phyloP scores from a whole-genome alignment of 2,888 invertebrate species.

The Microplitis manilae region DNA sequence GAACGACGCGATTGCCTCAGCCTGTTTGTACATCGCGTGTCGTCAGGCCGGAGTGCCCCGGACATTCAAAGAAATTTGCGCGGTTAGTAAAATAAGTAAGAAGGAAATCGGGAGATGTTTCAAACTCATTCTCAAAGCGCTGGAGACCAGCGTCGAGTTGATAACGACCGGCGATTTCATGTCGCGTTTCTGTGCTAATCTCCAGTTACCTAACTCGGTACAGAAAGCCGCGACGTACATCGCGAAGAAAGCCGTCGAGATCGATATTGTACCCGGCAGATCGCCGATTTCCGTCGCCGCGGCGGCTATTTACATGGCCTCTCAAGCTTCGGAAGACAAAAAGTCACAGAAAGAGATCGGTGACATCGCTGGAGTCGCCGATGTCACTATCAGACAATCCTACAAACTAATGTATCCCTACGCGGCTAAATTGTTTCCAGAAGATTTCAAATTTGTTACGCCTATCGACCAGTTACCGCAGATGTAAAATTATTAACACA shows the following conservation, averaged over 20 bases:
- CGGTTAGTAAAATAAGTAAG: slow-evolving; percentile 98
- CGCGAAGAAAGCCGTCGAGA: slow-evolving; percentile 95
- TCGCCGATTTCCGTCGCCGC: slow-evolving; percentile 99
- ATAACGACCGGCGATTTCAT: slow-evolving; percentile 99
- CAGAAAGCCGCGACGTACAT: slow-evolving; percentile 97
- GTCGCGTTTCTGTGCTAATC: slow-evolving; percentile 98
- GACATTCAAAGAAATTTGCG: slow-evolving; percentile 99
- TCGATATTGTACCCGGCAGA: slow-evolving; percentile 97
- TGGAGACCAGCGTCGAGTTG: slow-evolving; percentile 97
- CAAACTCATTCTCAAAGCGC: slow-evolving; percentile 94
- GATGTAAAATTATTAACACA: slow-evolving; percentile 74
- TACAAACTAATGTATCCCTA: slow-evolving; percentile 98
- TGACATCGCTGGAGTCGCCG: slow-evolving; percentile 98
- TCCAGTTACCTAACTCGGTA: slow-evolving; percentile 90
- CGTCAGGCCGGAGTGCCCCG: slow-evolving; percentile 98
- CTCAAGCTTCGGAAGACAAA: slow-evolving; percentile 96
- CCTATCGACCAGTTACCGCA: slow-evolving; percentile 95
- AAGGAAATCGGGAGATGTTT: slow-evolving; percentile 99
- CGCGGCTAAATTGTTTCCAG: slow-evolving; percentile 93
- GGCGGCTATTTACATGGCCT: slow-evolving; percentile 99
- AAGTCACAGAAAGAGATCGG: slow-evolving; percentile 98
- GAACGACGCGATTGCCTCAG: slow-evolving; percentile 98
- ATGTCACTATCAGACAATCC: slow-evolving; percentile 96
- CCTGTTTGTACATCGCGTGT: slow-evolving; percentile 98
- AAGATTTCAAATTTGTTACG: slow-evolving; percentile 95